These are phyloP conservation scores for Diorhabda sublineata DNA, from an alignment of 1,140 invertebrate species.

Conservation along the genomic window DNA sequence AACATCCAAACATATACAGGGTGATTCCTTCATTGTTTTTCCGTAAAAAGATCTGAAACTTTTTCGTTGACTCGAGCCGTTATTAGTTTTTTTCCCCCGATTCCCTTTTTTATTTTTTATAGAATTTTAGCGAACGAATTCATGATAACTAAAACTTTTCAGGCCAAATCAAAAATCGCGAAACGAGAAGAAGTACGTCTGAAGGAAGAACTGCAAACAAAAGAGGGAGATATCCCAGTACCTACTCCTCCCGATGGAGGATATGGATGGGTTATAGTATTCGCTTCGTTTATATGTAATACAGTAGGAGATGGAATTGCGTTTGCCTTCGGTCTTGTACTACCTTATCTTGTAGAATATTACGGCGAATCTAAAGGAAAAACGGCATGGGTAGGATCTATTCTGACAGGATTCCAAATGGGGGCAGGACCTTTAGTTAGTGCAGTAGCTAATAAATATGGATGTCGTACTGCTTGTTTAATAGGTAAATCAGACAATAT, in stretches of 20 bases:
- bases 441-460: conserved; percentile 92
- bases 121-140: too few species aligned
- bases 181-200: background rate
- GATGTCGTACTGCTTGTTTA: conserved; percentile 89
- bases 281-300: conserved; percentile 96
- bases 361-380: conserved; percentile 82
- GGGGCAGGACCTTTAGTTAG: conserved; percentile 92
- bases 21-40: too few species aligned
- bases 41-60: too few species aligned
- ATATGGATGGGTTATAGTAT: conserved; percentile 90
- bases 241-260: conserved; percentile 81
- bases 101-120: too few species aligned
- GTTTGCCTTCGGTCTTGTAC: conserved; percentile 89
- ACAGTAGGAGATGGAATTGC: conserved; percentile 96
- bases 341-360: conserved; percentile 72
- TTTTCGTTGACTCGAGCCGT: too few species aligned
- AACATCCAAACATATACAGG: too few species aligned
- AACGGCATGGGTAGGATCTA: conserved; percentile 88
- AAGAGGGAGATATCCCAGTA: conserved; percentile 38
- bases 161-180: background rate
- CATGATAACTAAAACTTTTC: background rate
- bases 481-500: conserved; percentile 60
- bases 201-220: background rate
- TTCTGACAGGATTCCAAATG: conserved; percentile 90
- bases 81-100: too few species aligned